Conservation (phyloP, 2,113 vertebrate genomes). For the Oryzias woworae region DNA sequence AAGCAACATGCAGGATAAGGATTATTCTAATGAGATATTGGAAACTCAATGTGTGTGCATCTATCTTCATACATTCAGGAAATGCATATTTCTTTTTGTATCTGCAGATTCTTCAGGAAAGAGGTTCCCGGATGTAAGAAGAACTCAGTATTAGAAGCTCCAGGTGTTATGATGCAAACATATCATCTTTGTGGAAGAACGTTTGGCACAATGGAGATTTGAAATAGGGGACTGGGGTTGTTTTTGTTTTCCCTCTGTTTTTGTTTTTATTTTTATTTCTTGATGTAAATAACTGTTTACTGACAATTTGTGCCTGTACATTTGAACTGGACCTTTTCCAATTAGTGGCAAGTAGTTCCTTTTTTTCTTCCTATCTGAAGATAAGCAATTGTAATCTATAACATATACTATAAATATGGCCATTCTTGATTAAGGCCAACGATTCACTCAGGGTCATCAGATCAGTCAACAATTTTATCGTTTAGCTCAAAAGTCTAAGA, state of each 20-base stretch:
- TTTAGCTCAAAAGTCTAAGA: conserved; percentile 56
- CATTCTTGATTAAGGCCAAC: conserved; percentile 63
- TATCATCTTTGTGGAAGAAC: conserved; percentile 78
- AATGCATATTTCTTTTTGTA: not conserved
- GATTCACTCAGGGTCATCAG: conserved; percentile 76
- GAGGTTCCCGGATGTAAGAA: conserved; percentile 95
- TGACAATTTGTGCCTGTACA: conserved; percentile 75
- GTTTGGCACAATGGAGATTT: conserved; percentile 76
- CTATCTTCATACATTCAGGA: not conserved
- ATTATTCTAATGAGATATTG: not conserved
- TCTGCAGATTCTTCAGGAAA: conserved; percentile 95
- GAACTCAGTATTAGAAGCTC: conserved; percentile 70
- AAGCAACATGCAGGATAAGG: too few species aligned
- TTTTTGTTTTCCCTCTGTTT: conserved; percentile 51
- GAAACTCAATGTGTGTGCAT: not conserved
- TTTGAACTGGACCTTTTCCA: conserved; percentile 72
- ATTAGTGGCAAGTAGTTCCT: conserved; percentile 38
- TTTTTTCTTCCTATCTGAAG: conserved; percentile 42
- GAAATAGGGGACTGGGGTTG: conserved; percentile 60
- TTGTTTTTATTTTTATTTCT: conserved; percentile 46
- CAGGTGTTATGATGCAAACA: conserved; percentile 77
- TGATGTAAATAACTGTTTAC: conserved; percentile 73
- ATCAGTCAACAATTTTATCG: conserved; percentile 57
- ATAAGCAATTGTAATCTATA: conserved; percentile 48
- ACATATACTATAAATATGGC: conserved; percentile 62